phyloP scores from a whole-genome alignment of 2,797 vertebrate genomes.

The Tapera naevia region DNA sequence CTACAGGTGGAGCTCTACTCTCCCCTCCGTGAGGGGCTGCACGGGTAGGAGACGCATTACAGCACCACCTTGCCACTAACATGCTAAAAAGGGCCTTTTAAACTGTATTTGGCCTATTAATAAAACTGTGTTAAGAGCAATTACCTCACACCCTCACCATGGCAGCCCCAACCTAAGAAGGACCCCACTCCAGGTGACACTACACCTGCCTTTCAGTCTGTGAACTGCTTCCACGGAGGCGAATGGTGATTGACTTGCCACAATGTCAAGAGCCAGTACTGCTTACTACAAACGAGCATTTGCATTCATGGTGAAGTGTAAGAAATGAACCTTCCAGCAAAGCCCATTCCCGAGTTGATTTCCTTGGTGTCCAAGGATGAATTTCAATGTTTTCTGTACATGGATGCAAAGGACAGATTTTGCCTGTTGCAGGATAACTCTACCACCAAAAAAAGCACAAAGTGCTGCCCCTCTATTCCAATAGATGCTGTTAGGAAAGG shows the following conservation, averaged over 20 bases:
- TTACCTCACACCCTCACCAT: fast-evolving
- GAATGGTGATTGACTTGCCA: background rate
- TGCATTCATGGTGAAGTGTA: fast-evolving
- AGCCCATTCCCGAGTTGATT: background rate
- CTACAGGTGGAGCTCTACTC: background rate
- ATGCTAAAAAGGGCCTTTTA: background rate
- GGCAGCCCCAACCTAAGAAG: background rate
- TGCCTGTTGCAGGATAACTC: background rate
- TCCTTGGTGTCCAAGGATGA: background rate
- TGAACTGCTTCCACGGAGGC: background rate
- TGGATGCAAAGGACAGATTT: background rate
- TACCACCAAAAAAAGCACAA: too few species aligned
- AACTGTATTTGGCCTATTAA: background rate
- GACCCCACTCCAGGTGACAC: too few species aligned
- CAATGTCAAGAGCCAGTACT: background rate
- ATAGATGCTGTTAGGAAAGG: background rate
- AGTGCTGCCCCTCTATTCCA: background rate
- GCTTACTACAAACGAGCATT: background rate
- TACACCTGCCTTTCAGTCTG: background rate
- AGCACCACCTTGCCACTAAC: background rate
- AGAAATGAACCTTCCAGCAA: background rate
- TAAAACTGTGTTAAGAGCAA: background rate
- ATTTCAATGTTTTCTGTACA: background rate
- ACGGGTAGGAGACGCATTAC: background rate
- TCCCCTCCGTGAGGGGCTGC: too few species aligned